These are phyloP conservation scores for Sinocyclocheilus rhinocerous DNA, from an alignment of 2,113 vertebrate species.

Conservation along the genomic window DNA sequence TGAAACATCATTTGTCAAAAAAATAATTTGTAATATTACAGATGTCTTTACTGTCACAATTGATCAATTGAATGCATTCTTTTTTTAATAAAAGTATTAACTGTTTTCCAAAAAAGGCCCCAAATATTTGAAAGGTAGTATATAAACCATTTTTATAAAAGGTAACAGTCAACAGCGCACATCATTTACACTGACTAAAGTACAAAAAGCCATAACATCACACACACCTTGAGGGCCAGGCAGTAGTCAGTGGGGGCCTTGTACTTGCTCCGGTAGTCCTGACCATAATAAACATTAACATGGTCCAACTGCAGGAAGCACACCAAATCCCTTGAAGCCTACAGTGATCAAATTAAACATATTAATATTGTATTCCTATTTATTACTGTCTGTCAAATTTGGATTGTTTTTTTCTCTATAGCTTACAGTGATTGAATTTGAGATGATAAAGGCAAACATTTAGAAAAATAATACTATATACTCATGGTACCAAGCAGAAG, in stretches of 20 bases:
- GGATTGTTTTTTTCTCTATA: not conserved
- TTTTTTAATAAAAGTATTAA: too few relatives aligned
- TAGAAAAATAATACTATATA: not conserved
- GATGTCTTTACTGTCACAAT: too few relatives aligned
- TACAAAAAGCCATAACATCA: not conserved
- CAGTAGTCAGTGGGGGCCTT: conserved; percentile 97
- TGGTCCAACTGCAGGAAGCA: conserved; percentile 97
- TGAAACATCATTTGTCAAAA: too few relatives aligned
- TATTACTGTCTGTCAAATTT: conserved; percentile 4
- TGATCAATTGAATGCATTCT: too few relatives aligned
- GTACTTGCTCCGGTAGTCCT: conserved; percentile 97
- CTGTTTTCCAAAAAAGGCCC: too few relatives aligned
- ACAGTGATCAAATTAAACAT: conserved; percentile 37
- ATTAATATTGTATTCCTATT: conserved; percentile 4
- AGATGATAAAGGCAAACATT: not conserved
- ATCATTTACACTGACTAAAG: not conserved
- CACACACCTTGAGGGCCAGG: conserved; percentile 85
- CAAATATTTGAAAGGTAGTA: too few relatives aligned
- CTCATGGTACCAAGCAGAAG: not conserved
- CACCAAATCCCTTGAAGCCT: conserved; percentile 95
- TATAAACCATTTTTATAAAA: not conserved
- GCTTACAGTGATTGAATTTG: not conserved
- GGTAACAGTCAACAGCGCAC: not conserved
- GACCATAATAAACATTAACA: conserved; percentile 95
- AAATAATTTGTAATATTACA: too few relatives aligned